Percentiles rank a stretch among this genome's conserved stretches.
Evolutionary conservation across 2,797 vertebrate species (phyloP).

Genomic region (Luscinia megarhynchos): DNA sequence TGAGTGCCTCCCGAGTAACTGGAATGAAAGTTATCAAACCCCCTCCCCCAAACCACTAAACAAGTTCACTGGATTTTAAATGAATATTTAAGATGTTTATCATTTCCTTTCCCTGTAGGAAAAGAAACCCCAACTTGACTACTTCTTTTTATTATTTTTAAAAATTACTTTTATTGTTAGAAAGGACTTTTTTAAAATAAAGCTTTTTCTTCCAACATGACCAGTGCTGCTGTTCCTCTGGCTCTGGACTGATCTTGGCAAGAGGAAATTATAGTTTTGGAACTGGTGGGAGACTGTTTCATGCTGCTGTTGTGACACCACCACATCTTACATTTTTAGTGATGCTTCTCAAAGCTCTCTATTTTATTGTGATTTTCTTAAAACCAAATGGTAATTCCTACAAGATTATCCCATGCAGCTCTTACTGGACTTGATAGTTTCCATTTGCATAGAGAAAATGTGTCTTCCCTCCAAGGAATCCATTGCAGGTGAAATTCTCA

Average conservation of each 20-base stretch:
- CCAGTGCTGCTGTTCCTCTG: constrained; percentile 10
- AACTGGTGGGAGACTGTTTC: neutral
- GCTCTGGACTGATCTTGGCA: neutral
- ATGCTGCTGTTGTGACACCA: neutral
- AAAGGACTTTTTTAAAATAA: constrained; percentile 62
- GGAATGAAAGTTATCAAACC: neutral
- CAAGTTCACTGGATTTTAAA: constrained; percentile 30
- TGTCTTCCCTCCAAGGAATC: rapidly evolving
- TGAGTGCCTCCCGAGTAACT: neutral
- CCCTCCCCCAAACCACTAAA: neutral
- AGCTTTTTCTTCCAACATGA: constrained; percentile 32
- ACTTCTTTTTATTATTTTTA: constrained; percentile 46
- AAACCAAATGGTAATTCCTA: neutral
- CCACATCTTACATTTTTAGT: neutral
- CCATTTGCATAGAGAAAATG: rapidly evolving
- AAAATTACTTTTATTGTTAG: constrained; percentile 52
- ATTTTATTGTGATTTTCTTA: neutral
- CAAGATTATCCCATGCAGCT: neutral
- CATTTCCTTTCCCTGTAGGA: neutral
- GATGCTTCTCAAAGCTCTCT: neutral
- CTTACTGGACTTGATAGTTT: neutral
- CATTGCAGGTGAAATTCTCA: neutral
- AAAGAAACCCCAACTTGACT: neutral
- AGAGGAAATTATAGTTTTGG: neutral
- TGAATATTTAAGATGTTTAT: constrained; percentile 56